phyloP scores from a whole-genome alignment of 2,888 invertebrate genomes.

The Dorcus parallelipipedus region DNA sequence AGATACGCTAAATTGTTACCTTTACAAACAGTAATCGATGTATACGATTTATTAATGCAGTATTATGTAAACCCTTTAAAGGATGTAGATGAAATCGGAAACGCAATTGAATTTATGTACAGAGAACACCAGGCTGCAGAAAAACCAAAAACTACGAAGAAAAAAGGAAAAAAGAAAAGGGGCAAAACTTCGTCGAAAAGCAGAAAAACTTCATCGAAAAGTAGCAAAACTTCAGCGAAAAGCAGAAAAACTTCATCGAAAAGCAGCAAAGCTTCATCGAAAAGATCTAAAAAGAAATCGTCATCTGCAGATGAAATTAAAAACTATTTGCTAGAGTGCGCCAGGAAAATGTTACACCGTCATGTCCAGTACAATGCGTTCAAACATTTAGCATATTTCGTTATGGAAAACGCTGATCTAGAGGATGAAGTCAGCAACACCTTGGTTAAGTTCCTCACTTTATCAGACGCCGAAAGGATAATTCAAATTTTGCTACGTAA shows the following conservation, averaged over 20 bases:
- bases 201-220: background rate
- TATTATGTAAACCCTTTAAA: slow-evolving; percentile 39
- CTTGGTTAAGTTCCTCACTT: slow-evolving; percentile 33
- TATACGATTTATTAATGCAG: slow-evolving; percentile 32
- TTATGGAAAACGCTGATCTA: slow-evolving; percentile 21
- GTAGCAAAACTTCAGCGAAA: too few species aligned
- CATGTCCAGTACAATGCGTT: slow-evolving; percentile 30
- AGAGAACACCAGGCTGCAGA: slow-evolving; percentile 7
- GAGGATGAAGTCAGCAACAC: slow-evolving; percentile 26
- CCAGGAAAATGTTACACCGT: slow-evolving; percentile 26
- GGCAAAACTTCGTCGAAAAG: background rate
- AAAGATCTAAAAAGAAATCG: slow-evolving; percentile 1
- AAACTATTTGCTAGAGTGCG: slow-evolving; percentile 24
- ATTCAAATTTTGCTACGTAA: slow-evolving; percentile 32
- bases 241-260: background rate
- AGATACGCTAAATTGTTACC: slow-evolving; percentile 34
- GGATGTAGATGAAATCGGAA: slow-evolving; percentile 31
- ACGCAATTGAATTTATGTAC: slow-evolving; percentile 36
- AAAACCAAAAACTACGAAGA: slow-evolving; percentile 13
- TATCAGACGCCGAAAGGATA: slow-evolving; percentile 17
- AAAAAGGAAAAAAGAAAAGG: slow-evolving; percentile 8
- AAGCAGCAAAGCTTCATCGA: too few species aligned
- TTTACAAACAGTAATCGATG: slow-evolving; percentile 25
- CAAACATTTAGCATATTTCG: slow-evolving; percentile 32
- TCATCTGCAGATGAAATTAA: slow-evolving; percentile 14